Evolutionary conservation across 2,888 invertebrate genomes (phyloP).

Genomic region (Euzophera pinguis): DNA sequence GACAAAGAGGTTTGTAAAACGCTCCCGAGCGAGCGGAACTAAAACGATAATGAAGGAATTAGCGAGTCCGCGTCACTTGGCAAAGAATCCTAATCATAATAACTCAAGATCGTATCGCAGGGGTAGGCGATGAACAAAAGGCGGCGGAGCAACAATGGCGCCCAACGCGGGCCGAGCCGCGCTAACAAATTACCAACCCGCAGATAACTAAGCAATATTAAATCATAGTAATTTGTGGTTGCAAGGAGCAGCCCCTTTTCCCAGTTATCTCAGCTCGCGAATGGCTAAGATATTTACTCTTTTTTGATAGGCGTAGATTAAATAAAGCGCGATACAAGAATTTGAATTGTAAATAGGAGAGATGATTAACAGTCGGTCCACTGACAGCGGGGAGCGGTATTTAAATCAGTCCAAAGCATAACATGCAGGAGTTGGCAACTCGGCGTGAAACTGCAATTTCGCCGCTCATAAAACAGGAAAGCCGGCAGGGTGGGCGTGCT

Average conservation of each 20-base stretch:
- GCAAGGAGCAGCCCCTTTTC: conserved; percentile 64
- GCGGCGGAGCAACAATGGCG: conserved; percentile 72
- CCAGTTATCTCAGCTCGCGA: conserved; percentile 53
- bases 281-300: conserved; percentile 43
- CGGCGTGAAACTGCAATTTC: conserved; percentile 65
- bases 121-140: conserved; percentile 76
- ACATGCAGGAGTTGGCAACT: conserved; percentile 50
- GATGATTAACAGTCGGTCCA: conserved; percentile 22
- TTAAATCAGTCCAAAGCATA: conserved; percentile 52
- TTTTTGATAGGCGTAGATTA: conserved; percentile 27
- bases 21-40: conserved; percentile 49
- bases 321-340: conserved; percentile 12
- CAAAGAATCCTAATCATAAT: conserved; percentile 79
- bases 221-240: conserved; percentile 79
- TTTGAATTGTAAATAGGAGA: conserved; percentile 17
- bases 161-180: conserved; percentile 62
- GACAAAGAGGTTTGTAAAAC: conserved; percentile 38
- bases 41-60: conserved; percentile 71
- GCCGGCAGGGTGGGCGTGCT: conserved; percentile 39
- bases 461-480: conserved; percentile 63
- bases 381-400: conserved; percentile 40
- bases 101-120: conserved; percentile 76
- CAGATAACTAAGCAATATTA: conserved; percentile 80
- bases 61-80: conserved; percentile 71
- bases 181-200: conserved; percentile 76